phyloP scores from a whole-genome alignment of 2,797 vertebrate genomes.

The Gymnopithys bicolor region DNA sequence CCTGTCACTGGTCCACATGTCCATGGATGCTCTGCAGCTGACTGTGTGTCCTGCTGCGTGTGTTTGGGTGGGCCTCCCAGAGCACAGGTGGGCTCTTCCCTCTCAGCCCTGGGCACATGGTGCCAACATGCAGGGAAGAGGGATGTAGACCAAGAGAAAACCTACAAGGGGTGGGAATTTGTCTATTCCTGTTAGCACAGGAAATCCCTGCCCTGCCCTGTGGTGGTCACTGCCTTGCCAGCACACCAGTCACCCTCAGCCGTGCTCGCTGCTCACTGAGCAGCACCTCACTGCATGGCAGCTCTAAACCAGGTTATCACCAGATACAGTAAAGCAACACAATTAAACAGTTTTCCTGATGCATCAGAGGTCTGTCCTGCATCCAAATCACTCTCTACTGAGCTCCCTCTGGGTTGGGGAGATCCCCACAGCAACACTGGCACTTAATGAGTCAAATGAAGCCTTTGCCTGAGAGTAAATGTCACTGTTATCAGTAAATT shows the following conservation, averaged over 20 bases:
- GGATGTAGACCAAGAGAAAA: neutral
- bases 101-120: neutral
- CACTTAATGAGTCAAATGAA: neutral
- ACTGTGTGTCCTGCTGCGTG: rapidly evolving
- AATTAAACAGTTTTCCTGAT: neutral
- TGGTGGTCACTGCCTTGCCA: rapidly evolving
- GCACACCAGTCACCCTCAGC: neutral
- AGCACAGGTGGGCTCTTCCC: neutral
- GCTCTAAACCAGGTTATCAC: neutral
- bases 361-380: neutral
- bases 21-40: neutral
- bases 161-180: neutral
- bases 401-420: neutral
- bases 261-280: rapidly evolving
- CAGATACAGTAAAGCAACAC: neutral
- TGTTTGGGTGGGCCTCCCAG: neutral
- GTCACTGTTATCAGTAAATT: neutral
- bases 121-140: neutral
- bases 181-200: neutral
- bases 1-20: too few relatives aligned
- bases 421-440: neutral
- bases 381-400: neutral
- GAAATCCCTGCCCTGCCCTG: neutral
- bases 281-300: rapidly evolving
- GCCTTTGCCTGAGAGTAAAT: neutral